Conservation (phyloP, 2,888 invertebrate genomes). For the Dynastes tityus region DNA sequence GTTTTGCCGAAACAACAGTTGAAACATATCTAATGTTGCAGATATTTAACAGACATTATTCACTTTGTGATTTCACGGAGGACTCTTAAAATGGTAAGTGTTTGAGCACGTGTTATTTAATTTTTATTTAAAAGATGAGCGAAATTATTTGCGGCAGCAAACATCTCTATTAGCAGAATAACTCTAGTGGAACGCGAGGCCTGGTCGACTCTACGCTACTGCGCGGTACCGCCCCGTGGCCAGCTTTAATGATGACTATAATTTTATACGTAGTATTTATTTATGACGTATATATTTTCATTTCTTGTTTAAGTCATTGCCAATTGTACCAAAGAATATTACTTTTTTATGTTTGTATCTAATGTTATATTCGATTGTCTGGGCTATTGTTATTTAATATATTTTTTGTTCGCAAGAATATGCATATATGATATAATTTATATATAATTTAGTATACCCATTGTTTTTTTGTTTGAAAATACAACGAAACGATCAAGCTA, state of each 20-base stretch:
- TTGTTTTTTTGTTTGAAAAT: conserved; percentile 10
- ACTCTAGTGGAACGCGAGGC: too few relatives aligned
- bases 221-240: too few relatives aligned
- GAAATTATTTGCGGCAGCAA: too few relatives aligned
- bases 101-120: too few relatives aligned
- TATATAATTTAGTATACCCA: conserved; percentile 14
- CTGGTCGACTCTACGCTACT: too few relatives aligned
- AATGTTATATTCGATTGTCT: conserved; percentile 27
- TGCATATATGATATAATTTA: conserved; percentile 31
- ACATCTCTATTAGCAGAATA: too few relatives aligned
- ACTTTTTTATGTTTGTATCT: conserved; percentile 37
- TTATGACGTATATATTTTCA: conserved; percentile 41
- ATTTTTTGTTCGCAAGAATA: conserved; percentile 36
- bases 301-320: conserved; percentile 59
- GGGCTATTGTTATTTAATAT: conserved; percentile 46
- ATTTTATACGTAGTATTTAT: conserved; percentile 34
- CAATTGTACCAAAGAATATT: conserved; percentile 64
- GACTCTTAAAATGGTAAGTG: too few relatives aligned
- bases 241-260: not conserved
- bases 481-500: conserved; percentile 1
- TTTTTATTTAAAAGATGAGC: too few relatives aligned
- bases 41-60: too few relatives aligned
- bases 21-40: too few relatives aligned
- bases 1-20: too few relatives aligned
- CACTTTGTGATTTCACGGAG: too few relatives aligned